These are phyloP conservation scores for Copidosoma aretas DNA, from an alignment of 2,888 invertebrate species.

Conservation along the genomic window DNA sequence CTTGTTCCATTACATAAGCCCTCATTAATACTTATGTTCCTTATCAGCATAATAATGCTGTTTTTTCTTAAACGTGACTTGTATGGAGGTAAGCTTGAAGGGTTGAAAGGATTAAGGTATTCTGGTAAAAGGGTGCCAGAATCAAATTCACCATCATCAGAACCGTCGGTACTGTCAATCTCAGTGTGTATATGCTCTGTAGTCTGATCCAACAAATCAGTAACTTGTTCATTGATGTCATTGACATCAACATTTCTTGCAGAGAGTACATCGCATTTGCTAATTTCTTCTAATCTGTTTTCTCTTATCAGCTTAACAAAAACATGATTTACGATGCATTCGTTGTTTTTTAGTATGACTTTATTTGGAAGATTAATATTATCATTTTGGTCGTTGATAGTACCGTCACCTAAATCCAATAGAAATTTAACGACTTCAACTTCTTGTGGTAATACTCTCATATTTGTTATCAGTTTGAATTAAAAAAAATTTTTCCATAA, in stretches of 20 bases:
- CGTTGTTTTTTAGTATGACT: constrained; percentile 29
- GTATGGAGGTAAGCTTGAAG: constrained; percentile 22
- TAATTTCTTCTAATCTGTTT: constrained; percentile 27
- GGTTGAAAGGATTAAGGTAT: constrained; percentile 30
- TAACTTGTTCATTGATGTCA: constrained; percentile 35
- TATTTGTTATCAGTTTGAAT: constrained; percentile 29
- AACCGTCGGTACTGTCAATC: constrained; percentile 28
- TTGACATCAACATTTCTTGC: constrained; percentile 40
- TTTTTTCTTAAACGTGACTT: constrained; percentile 26
- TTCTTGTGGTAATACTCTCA: constrained; percentile 31
- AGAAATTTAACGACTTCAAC: constrained; percentile 31
- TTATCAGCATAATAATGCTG: constrained; percentile 33
- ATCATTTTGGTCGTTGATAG: constrained; percentile 29
- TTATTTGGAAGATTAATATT: constrained; percentile 22
- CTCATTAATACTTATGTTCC: constrained; percentile 30
- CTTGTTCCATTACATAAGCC: constrained; percentile 30
- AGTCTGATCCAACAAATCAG: constrained; percentile 25
- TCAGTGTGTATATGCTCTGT: constrained; percentile 33
- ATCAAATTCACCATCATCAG: constrained; percentile 20
- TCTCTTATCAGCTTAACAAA: constrained; percentile 33
- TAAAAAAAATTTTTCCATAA: constrained; percentile 18
- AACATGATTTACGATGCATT: constrained; percentile 36
- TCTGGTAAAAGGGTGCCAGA: constrained; percentile 22
- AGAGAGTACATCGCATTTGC: constrained; percentile 36
- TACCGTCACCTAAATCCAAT: constrained; percentile 35